Conservation (phyloP, 2,797 vertebrate species). For the Urocyon cinereoargenteus region DNA sequence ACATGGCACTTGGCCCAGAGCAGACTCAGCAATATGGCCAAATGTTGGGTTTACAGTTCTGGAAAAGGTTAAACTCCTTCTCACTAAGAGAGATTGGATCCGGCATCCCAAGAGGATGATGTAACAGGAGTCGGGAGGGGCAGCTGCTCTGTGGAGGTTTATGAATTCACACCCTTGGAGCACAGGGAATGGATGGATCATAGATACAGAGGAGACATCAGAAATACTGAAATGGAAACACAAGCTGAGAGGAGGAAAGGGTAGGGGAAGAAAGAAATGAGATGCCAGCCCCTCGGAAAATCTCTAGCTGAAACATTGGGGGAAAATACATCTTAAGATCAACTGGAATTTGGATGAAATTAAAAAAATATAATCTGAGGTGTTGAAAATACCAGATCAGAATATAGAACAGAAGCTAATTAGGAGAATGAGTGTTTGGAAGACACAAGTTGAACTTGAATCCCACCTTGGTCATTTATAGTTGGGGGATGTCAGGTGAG, state of each 20-base stretch:
- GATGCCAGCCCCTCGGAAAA: background rate
- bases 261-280: background rate
- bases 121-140: background rate
- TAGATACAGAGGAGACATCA: background rate
- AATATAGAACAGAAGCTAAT: background rate
- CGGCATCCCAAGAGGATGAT: background rate
- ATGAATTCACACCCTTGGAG: background rate
- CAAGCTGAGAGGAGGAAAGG: background rate
- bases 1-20: background rate
- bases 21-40: background rate
- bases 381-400: background rate
- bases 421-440: background rate
- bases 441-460: background rate
- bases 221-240: background rate
- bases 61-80: background rate
- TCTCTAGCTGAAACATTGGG: fast-evolving
- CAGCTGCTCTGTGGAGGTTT: fast-evolving
- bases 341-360: background rate
- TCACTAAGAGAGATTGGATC: background rate
- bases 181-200: background rate
- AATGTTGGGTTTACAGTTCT: background rate
- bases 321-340: background rate
- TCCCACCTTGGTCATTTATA: background rate
- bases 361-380: background rate
- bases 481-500: background rate